Percentiles rank a stretch among this genome's conserved stretches.
Conservation (phyloP, 2,113 vertebrate species). For the Macquaria australasica region DNA sequence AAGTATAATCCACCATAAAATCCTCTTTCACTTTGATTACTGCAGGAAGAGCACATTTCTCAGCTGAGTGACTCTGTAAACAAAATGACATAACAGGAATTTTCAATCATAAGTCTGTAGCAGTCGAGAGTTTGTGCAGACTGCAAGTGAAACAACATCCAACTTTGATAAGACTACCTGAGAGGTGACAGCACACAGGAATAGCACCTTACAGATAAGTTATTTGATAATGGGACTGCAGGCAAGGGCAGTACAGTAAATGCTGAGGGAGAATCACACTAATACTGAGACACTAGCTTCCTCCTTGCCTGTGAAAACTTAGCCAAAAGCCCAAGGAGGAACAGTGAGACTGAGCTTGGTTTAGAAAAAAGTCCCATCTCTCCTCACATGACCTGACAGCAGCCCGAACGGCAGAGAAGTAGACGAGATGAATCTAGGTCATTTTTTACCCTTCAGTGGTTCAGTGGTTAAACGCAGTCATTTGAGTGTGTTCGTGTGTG, state of each 20-base stretch:
- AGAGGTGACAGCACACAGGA: conserved; percentile 3
- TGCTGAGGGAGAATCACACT: neutral
- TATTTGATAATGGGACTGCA: neutral
- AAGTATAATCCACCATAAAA: conserved; percentile 63
- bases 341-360: conserved; percentile 18
- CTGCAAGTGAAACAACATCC: neutral
- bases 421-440: conserved; percentile 72
- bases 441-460: conserved; percentile 74
- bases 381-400: conserved; percentile 71
- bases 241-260: neutral
- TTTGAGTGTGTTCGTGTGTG: conserved; percentile 44
- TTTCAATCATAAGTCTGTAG: neutral
- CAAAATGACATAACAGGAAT: conserved; percentile 48
- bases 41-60: conserved; percentile 47
- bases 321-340: conserved; percentile 21
- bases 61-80: conserved; percentile 48
- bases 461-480: conserved; percentile 61
- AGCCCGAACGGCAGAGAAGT: conserved; percentile 24
- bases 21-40: conserved; percentile 59
- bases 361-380: conserved; percentile 47
- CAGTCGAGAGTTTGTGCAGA: conserved; percentile 9
- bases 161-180: neutral
- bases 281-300: conserved; percentile 6
- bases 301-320: conserved; percentile 17
- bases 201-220: neutral